Conservation (phyloP, 2,888 invertebrate genomes). For the Aricia artaxerxes region DNA sequence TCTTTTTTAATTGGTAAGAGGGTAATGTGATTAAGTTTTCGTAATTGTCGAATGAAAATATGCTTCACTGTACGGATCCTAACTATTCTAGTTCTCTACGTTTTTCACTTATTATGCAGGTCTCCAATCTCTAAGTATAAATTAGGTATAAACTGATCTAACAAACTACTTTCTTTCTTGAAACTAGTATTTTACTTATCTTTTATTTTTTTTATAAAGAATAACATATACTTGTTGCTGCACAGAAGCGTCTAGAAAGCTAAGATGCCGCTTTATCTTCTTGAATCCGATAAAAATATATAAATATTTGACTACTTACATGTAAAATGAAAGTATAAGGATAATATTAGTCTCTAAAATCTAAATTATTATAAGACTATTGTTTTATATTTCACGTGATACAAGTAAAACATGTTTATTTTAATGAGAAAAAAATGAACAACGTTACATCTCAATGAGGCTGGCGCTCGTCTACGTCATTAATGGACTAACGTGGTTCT, state of each 20-base stretch:
- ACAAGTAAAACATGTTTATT: conserved; percentile 5
- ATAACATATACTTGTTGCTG: neutral
- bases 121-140: neutral
- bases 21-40: no score
- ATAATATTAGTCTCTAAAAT: no score
- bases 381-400: neutral
- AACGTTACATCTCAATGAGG: conserved; percentile 17
- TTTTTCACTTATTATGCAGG: neutral
- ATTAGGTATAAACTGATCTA: neutral
- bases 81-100: neutral
- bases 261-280: neutral
- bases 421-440: conserved; percentile 29
- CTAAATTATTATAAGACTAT: neutral
- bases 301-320: no score
- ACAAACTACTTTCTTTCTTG: neutral
- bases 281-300: neutral
- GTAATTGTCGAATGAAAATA: no score
- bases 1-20: no score
- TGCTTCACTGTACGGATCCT: no score
- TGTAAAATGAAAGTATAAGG: neutral
- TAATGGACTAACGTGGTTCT: conserved; percentile 28
- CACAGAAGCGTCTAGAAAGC: neutral
- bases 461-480: conserved; percentile 19
- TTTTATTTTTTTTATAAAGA: neutral
- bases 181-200: neutral